Evolutionary conservation across 2,888 invertebrate species (phyloP), one percentile per base, ranked within the genome.

Genomic region (Drosophila crucigera): DNA sequence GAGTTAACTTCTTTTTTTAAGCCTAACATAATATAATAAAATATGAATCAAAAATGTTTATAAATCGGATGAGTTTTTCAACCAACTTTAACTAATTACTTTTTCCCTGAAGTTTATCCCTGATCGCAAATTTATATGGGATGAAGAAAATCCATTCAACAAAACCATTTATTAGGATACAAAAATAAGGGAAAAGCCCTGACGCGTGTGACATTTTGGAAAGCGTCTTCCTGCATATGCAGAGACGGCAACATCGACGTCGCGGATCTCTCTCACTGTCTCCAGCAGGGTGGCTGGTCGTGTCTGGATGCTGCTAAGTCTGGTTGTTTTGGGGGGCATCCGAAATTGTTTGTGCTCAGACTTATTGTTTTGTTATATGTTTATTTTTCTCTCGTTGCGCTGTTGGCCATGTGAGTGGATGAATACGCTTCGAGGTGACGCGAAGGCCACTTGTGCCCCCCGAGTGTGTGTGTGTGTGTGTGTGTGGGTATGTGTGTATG

Each of bases 151-250:
- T 67, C 19, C 30, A 25, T 30, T 30, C 9, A 52, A n/a, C 19
- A 49, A 66, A 28, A 22, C 10, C 41, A 35, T 67, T 67, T 35
- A 39, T 30, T 19, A 68, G 49, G 19, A 41, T 35, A 66, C 55
- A 55, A 55, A 54, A 43, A 62, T 74, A 76, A 78, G 73, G 75
- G 66, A 78, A 82, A 80, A 73, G 56, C 68, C 72, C 80, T 78
- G 86, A 72, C 78, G 86, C 80, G 78, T 88, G 80, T 80, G 83
- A 79, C 88, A 85, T 62, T 64, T 76, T 80, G 85, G 64, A 78
- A 68, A 82, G 73, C 63, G 66, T 61, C 63, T 62, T 74, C 72
- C 37, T 39, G 53, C 63, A 63, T 72, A 50, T 39, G 39, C 43
- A 60, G 56, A 31, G 47, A 30, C 22, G 4, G 14, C 14, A 5